Percentiles rank a stretch among this genome's conserved stretches.
Evolutionary conservation across 2,888 invertebrate species (phyloP).

Genomic region (Rhabditoides inermis): DNA sequence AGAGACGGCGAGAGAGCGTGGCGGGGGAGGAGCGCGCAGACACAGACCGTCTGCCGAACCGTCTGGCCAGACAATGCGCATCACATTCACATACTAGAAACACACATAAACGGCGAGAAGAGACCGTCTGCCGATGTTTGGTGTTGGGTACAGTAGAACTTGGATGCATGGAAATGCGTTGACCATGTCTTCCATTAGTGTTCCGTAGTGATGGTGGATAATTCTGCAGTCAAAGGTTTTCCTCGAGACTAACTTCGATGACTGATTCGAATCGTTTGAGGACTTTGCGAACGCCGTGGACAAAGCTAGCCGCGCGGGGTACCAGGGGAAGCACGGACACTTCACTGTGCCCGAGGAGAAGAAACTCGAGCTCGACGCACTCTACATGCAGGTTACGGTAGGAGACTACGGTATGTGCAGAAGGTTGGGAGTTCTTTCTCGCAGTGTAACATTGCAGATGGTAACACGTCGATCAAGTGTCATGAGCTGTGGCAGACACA

Average conservation of each 20-base stretch:
- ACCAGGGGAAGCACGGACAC: slow-evolving; percentile 38
- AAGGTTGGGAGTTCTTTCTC: neutral
- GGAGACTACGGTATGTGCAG: slow-evolving; percentile 29
- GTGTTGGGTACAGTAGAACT: too few species aligned
- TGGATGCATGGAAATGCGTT: too few species aligned
- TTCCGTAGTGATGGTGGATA: too few species aligned
- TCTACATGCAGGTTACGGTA: slow-evolving; percentile 34
- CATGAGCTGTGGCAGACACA: slow-evolving; percentile 24
- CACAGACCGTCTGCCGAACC: too few species aligned
- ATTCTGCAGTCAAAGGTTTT: neutral
- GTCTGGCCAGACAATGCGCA: too few species aligned
- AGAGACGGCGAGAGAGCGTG: too few species aligned
- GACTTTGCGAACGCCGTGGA: slow-evolving; percentile 40
- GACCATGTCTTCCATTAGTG: too few species aligned
- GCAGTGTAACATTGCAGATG: slow-evolving; percentile 18
- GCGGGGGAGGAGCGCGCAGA: too few species aligned
- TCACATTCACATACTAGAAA: too few species aligned
- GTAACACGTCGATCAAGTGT: slow-evolving; percentile 23
- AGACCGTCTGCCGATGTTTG: too few species aligned
- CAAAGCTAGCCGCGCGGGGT: slow-evolving; percentile 37
- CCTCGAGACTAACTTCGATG: neutral
- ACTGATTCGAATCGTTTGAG: slow-evolving; percentile 13
- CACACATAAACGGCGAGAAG: too few species aligned
- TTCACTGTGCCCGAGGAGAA: slow-evolving; percentile 33
- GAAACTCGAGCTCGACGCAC: slow-evolving; percentile 24